phyloP scores from a whole-genome alignment of 2,113 vertebrate genomes.

The Amphiprion ocellaris region DNA sequence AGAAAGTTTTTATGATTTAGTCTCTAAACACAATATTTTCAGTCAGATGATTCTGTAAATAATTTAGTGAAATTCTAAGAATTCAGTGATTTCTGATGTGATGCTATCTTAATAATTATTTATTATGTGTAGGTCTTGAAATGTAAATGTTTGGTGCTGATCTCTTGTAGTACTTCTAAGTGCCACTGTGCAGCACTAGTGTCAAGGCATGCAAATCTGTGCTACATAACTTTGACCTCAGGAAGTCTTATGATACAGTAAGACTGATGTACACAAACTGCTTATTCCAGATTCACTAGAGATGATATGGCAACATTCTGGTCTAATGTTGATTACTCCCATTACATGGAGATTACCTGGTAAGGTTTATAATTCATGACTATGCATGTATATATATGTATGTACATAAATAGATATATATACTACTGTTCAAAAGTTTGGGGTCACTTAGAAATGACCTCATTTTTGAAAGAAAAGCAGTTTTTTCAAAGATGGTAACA shows the following conservation, averaged over 20 bases:
- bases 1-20: not conserved
- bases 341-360: not conserved
- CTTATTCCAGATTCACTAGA: not conserved
- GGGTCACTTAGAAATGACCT: too few species aligned
- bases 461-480: too few species aligned
- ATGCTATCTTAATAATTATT: too few species aligned
- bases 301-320: not conserved
- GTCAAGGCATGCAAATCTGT: not conserved
- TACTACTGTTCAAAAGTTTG: too few species aligned
- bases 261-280: not conserved
- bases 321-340: not conserved
- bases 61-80: too few species aligned
- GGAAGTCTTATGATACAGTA: not conserved
- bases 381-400: too few species aligned
- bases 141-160: not conserved
- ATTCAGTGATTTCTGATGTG: too few species aligned
- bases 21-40: too few species aligned
- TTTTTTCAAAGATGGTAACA: too few species aligned
- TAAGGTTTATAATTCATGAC: not conserved
- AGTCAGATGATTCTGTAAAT: too few species aligned
- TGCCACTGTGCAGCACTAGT: slow-evolving; percentile 26
- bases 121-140: too few species aligned
- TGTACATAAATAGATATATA: too few species aligned
- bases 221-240: slow-evolving; percentile 14
- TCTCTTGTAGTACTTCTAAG: slow-evolving; percentile 30